phyloP scores from a whole-genome alignment of 1,140 invertebrate genomes.

The Acromyrmex charruanus region DNA sequence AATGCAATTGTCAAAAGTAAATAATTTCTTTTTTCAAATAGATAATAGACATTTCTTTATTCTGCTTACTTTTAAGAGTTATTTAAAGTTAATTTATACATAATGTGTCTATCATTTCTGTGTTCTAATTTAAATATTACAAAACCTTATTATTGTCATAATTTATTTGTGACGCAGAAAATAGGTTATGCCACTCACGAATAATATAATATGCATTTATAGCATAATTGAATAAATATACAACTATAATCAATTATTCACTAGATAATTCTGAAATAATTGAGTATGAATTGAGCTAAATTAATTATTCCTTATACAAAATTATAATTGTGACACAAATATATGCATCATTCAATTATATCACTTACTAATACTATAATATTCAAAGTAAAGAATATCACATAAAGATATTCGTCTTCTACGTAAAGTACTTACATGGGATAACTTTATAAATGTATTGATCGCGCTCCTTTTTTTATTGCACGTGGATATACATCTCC shows the following conservation, averaged over 20 bases:
- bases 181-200: neutral
- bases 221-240: neutral
- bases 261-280: conserved; percentile 14
- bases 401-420: conserved; percentile 6
- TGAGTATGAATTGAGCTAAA: neutral
- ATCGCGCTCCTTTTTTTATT: conserved; percentile 37
- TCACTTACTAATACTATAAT: neutral
- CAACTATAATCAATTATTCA: conserved; percentile 8
- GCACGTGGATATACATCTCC: neutral
- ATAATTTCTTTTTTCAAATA: neutral
- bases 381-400: conserved; percentile 18
- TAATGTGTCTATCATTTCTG: neutral
- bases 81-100: neutral
- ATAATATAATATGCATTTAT: neutral
- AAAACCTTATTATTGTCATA: neutral
- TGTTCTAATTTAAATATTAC: conserved; percentile 11
- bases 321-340: conserved; percentile 23
- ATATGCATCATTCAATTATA: conserved; percentile 2
- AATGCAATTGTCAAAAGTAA: neutral
- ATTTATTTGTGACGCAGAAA: neutral
- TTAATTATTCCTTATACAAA: neutral
- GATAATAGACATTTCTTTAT: neutral
- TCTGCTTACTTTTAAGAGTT: neutral
- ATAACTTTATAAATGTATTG: conserved; percentile 41
- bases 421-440: conserved; percentile 12